These are phyloP conservation scores for Eurypyga helias DNA, from an alignment of 2,113 vertebrate genomes.

Conservation along the genomic window DNA sequence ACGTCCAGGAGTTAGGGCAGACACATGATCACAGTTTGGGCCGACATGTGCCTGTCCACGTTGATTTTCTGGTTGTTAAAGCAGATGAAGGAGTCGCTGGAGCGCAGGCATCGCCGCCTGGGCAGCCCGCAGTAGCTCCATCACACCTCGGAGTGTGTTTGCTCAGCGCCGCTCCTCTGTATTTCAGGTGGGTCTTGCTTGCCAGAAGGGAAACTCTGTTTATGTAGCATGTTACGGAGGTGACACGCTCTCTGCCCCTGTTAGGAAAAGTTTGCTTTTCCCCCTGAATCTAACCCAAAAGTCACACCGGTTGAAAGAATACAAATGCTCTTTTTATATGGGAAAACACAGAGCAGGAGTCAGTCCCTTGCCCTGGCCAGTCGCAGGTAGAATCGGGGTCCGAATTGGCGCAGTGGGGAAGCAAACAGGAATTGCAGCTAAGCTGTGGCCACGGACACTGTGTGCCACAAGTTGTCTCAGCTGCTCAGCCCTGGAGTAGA, in stretches of 20 bases:
- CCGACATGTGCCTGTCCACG: not conserved
- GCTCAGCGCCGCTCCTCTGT: not conserved
- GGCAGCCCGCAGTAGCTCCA: constrained; percentile 7
- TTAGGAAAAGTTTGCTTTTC: constrained; percentile 42
- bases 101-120: not conserved
- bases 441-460: not conserved
- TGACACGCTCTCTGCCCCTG: constrained; percentile 28
- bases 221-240: constrained; percentile 54
- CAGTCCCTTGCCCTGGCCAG: not conserved
- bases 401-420: not conserved
- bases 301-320: not conserved
- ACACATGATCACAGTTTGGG: not conserved
- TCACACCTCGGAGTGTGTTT: not conserved
- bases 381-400: not conserved
- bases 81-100: not conserved
- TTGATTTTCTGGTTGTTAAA: not conserved
- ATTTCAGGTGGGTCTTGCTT: constrained; percentile 41
- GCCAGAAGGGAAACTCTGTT: constrained; percentile 40
- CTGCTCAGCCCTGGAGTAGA: not conserved
- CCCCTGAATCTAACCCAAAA: constrained; percentile 33
- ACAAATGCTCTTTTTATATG: constrained; percentile 21
- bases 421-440: not conserved
- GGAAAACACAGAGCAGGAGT: not conserved
- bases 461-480: not conserved
- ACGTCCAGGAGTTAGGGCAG: not conserved